Conservation (phyloP, 1,140 invertebrate species). For the Drosophila melanica region DNA sequence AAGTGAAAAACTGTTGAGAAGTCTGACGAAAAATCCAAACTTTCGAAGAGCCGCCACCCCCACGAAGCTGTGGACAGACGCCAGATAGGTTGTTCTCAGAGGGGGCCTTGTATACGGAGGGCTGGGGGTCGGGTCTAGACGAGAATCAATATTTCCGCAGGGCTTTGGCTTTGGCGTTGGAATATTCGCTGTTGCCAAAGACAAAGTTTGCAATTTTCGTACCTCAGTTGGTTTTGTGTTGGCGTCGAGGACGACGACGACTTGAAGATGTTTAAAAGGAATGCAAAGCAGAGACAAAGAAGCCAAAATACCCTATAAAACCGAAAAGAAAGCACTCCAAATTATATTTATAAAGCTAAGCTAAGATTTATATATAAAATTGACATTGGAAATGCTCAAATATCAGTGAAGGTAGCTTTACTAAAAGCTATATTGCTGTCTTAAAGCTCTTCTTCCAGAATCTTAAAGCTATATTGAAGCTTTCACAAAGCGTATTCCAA, state of each 20-base stretch:
- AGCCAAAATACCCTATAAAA: constrained; percentile 18
- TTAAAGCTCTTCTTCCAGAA: background rate
- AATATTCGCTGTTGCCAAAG: constrained; percentile 22
- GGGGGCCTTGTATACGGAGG: background rate
- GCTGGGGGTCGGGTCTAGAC: constrained; percentile 22
- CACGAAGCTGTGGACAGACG: constrained; percentile 15
- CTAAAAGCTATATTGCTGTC: background rate
- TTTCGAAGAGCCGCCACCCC: constrained; percentile 37
- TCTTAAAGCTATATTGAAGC: background rate
- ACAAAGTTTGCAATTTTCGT: constrained; percentile 75
- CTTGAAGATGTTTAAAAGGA: constrained; percentile 16
- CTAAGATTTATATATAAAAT: background rate
- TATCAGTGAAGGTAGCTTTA: no score
- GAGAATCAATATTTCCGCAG: constrained; percentile 77
- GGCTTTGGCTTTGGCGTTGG: constrained; percentile 35
- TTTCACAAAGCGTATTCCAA: background rate
- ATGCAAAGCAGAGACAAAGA: background rate
- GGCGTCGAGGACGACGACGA: constrained; percentile 13
- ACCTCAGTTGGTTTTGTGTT: constrained; percentile 73
- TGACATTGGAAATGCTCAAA: background rate
- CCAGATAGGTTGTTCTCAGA: background rate
- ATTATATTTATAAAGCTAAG: background rate
- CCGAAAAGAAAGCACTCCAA: background rate
- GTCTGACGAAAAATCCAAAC: constrained; percentile 75
- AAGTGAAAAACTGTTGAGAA: constrained; percentile 72